These are phyloP conservation scores for Haliaeetus leucogaster DNA, from an alignment of 2,113 vertebrate species.

Conservation along the genomic window DNA sequence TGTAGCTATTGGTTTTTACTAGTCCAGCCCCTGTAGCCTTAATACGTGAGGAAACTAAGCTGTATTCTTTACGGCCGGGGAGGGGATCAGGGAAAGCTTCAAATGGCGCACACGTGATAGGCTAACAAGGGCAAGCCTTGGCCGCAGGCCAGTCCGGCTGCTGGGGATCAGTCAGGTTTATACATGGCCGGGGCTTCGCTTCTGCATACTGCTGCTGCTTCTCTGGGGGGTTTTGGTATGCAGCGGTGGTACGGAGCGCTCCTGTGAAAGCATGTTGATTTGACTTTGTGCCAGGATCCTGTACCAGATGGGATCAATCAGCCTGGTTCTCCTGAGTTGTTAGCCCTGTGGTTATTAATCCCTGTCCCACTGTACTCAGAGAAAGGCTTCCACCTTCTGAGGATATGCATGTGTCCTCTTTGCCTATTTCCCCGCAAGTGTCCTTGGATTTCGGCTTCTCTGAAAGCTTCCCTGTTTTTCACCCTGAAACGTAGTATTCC, in stretches of 20 bases:
- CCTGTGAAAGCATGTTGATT: fast-evolving
- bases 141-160: not conserved
- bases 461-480: not conserved
- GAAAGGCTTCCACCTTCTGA: not conserved
- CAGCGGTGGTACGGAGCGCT: not conserved
- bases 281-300: not conserved
- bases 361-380: not conserved
- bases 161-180: fast-evolving
- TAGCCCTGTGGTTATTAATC: not conserved
- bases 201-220: not conserved
- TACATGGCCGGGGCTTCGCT: fast-evolving
- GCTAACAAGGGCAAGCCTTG: not conserved
- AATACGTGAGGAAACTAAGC: not conserved
- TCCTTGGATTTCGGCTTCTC: not conserved
- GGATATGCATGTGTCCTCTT: fast-evolving
- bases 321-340: fast-evolving
- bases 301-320: not conserved
- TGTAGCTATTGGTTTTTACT: not conserved
- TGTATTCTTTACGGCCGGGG: not conserved
- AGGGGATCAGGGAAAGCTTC: not conserved
- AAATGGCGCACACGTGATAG: not conserved
- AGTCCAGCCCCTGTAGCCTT: not conserved
- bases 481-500: fast-evolving
- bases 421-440: fast-evolving
- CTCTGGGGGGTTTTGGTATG: not conserved